A percentile compares a stretch with the other conserved stretches of the same genome.
phyloP scores from a whole-genome alignment of 2,888 invertebrate genomes.

The Parnassius mnemosyne region DNA sequence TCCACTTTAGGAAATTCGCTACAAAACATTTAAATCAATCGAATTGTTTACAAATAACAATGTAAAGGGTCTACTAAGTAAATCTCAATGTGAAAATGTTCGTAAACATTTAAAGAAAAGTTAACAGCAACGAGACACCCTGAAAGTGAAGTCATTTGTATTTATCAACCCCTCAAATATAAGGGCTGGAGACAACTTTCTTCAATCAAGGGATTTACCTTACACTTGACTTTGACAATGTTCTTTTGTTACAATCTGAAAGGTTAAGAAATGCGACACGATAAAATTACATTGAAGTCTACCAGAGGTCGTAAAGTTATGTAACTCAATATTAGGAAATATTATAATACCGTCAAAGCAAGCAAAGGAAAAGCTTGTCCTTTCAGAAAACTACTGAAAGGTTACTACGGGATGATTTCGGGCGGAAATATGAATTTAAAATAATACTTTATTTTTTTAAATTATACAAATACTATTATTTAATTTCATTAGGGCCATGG shows the following conservation, averaged over 20 bases:
- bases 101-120: slow-evolving; percentile 48
- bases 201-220: slow-evolving; percentile 75
- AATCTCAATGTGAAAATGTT: slow-evolving; percentile 37
- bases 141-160: slow-evolving; percentile 42
- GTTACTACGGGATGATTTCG: slow-evolving; percentile 10
- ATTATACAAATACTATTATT: too few relatives aligned
- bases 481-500: too few relatives aligned
- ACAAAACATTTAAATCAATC: too few relatives aligned
- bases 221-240: slow-evolving; percentile 69
- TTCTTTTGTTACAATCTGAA: slow-evolving; percentile 70
- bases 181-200: slow-evolving; percentile 55
- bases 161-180: slow-evolving; percentile 56
- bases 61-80: slow-evolving; percentile 10
- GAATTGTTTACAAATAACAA: too few relatives aligned
- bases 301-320: slow-evolving; percentile 37
- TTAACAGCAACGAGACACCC: slow-evolving; percentile 52
- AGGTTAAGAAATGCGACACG: slow-evolving; percentile 66
- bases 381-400: slow-evolving; percentile 12
- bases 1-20: too few relatives aligned
- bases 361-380: slow-evolving; percentile 12
- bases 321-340: slow-evolving; percentile 24
- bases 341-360: slow-evolving; percentile 23
- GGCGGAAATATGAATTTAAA: slow-evolving; percentile 1
- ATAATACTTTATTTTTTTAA: too few relatives aligned
- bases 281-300: slow-evolving; percentile 48